Base-by-base conservation (phyloP, 2,797 vertebrate genomes). In the Botia almorhae region DNA sequence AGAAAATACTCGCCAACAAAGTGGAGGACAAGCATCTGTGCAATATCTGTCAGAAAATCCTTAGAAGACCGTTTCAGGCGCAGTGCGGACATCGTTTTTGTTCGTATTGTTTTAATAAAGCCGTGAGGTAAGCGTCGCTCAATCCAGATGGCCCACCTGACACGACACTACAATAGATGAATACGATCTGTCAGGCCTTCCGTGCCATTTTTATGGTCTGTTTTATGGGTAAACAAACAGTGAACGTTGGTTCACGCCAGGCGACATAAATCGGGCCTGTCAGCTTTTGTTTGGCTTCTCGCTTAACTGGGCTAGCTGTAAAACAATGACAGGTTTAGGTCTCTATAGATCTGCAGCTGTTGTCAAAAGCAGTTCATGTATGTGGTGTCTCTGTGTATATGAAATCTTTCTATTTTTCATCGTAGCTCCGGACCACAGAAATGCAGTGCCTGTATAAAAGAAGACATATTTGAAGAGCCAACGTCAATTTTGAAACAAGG, bases 41-140 rank as follows among this genome's bases (percentile, higher is more conserved):
- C 82, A 96, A 96, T 0, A 96, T 96, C 21, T 99, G 98, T 78
- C 92, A 91, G 90, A 96, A 98, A 69, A 93, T 99, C n/a, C 78
- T 99, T 71, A 91, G 98, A 61, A 92, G 96, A 85, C 97, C 98
- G 0, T 88, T 96, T 82, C 98, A 99, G 87, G 97, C 97, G 0
- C 97, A 97, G 85, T 99, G 98, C 0, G 97, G 98, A 12, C 98
- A 99, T 82, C 97, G 98, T 70, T 99, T 96, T 87, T 99, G 98
- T 74, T 96, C 93, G 2, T 96, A 91, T 84, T 99, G 98, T 75
- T 94, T 98, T 84, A 94, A 93, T 90, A 95, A 93, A 88, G 95
- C 95, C 12, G 95, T 98, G 86, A 97, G 98, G 98, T 99, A 90
- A 93, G 93, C 87, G 68, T 60, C 75, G 60, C 68, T 74, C 68